Base-by-base conservation (phyloP, 1,140 invertebrate species). In the Dreissena rostriformis region DNA sequence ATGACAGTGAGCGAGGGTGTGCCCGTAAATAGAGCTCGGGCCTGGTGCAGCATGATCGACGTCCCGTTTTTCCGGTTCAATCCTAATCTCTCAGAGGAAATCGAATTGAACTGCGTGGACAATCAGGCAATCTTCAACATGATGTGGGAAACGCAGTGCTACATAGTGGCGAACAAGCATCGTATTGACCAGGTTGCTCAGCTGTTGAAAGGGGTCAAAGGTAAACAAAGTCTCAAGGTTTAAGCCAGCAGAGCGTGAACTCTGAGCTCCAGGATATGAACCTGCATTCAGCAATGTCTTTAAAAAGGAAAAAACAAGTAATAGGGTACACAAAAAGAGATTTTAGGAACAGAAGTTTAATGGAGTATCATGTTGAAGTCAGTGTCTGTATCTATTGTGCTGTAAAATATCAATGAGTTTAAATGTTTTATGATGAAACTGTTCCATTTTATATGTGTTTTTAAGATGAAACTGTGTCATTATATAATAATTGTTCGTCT, bases 131-230 rank as follows among this genome's bases (percentile, higher is more conserved):
- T 99, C 0, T 96, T 98, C 39, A 96, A 97, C 84, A 97, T 98
- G 96, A 95, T 99, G 86, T 99, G 98, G 98, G 96, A 97, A 90
- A 96, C 97, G 4, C 97, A 97, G 91, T 96, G 96, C 0, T 98
- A 98, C 90, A 97, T 98, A 80, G 88, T 91, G 28, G 92, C 91
- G 29, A 92, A 93, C 76, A 83, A 89, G 70, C 73, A 90, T 26
- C 86, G 89, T 29, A 72, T 93, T 51, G 49, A 79, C 15, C 89
- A 90, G 78, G 84, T 93, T 12, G 90, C 88, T 19, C 82, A 86
- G 17, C 77, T 92, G 55, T 82, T 93, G 12, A 87, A 63, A 49
- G 39, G 39, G 39, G 77, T 66, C 66, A 63, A 17, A 71, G 73
- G 73, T 61, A n/a, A 39, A 53, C 11, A 14, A 22, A 8, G 29